These are phyloP conservation scores for Chelidonichthys spinosus DNA, from an alignment of 2,797 vertebrate species.

Conservation along the genomic window DNA sequence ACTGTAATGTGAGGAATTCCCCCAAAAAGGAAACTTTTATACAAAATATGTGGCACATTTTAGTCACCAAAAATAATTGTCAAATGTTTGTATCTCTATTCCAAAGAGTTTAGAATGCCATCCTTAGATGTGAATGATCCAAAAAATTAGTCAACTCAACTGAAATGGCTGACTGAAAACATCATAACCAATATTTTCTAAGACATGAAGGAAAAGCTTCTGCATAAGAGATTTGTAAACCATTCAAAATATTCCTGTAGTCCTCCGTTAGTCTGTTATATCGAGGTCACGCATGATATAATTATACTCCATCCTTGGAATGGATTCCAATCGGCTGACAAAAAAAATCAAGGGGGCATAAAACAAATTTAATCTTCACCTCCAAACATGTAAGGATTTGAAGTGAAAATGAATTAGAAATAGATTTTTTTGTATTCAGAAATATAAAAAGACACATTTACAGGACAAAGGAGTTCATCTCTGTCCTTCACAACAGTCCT, in stretches of 20 bases:
- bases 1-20: neutral
- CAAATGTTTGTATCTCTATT: neutral
- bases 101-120: neutral
- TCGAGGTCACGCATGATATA: conserved; percentile 39
- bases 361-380: conserved; percentile 41
- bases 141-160: neutral
- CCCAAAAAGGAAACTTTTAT: neutral
- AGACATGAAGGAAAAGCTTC: conserved; percentile 27
- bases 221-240: conserved; percentile 27
- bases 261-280: conserved; percentile 13
- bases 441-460: conserved; percentile 72
- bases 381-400: conserved; percentile 40
- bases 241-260: conserved; percentile 24
- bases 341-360: conserved; percentile 25
- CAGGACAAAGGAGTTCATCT: conserved; percentile 66
- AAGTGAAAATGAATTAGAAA: conserved; percentile 44
- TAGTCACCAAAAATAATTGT: neutral
- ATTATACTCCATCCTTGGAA: conserved; percentile 59
- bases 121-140: neutral
- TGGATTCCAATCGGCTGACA: conserved; percentile 32
- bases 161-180: conserved; percentile 31
- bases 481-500: conserved; percentile 77
- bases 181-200: conserved; percentile 25
- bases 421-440: conserved; percentile 37
- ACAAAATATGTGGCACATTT: conserved; percentile 1